These are phyloP conservation scores for Melanotaenia nigrans DNA, from an alignment of 2,797 vertebrate species.

Conservation along the genomic window DNA sequence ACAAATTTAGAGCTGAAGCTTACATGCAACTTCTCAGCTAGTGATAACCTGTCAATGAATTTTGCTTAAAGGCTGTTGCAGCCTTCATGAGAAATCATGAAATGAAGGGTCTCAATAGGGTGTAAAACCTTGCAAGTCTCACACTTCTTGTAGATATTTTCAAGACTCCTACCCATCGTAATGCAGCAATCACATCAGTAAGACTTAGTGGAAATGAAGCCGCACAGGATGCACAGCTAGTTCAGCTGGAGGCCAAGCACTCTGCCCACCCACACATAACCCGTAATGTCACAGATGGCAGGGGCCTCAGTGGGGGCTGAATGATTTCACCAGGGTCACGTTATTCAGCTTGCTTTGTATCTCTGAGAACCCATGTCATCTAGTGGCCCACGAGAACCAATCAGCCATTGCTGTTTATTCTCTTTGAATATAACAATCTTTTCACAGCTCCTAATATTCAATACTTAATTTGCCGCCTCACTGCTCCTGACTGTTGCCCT, in stretches of 20 bases:
- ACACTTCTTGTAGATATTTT: conserved; percentile 21
- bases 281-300: conserved; percentile 72
- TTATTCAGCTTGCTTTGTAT: conserved; percentile 52
- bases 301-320: conserved; percentile 55
- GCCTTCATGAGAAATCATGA: conserved; percentile 28
- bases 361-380: conserved; percentile 45
- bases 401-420: conserved; percentile 41
- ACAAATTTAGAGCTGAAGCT: conserved; percentile 28
- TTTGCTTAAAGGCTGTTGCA: conserved; percentile 4
- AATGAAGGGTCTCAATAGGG: conserved; percentile 18
- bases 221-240: conserved; percentile 48
- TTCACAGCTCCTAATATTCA: conserved; percentile 70
- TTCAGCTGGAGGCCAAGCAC: conserved; percentile 69
- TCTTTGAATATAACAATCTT: conserved; percentile 63
- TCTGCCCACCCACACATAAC: conserved; percentile 66
- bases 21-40: conserved; percentile 10
- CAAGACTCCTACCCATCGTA: conserved; percentile 20
- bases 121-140: conserved; percentile 7
- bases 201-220: conserved; percentile 58
- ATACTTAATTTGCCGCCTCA: conserved; percentile 77
- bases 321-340: conserved; percentile 62
- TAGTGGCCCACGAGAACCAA: conserved; percentile 43
- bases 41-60: conserved; percentile 26
- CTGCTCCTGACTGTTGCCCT: conserved; percentile 67
- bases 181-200: conserved; percentile 49